Conservation (phyloP, 2,888 invertebrate genomes). For the Microctonus aethiopoides region DNA sequence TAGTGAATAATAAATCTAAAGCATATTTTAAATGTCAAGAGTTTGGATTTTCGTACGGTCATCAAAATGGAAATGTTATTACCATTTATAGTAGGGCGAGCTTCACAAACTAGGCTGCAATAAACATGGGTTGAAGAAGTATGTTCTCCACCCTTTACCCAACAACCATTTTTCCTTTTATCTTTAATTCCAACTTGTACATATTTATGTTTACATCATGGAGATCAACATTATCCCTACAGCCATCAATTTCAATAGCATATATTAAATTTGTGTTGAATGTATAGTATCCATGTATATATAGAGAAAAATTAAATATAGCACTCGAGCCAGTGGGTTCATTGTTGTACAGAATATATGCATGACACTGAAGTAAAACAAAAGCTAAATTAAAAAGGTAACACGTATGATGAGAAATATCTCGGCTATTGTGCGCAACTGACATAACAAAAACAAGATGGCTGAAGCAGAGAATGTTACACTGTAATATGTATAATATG, state of each 20-base stretch:
- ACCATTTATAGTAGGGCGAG: slow-evolving; percentile 44
- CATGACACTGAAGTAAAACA: not conserved
- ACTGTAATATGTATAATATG: too few species aligned
- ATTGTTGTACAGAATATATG: slow-evolving; percentile 15
- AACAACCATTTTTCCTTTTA: not conserved
- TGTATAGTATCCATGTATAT: too few species aligned
- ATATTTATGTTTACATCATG: not conserved
- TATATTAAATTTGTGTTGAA: not conserved
- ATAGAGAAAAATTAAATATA: slow-evolving; percentile 2
- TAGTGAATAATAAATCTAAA: not conserved
- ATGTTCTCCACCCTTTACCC: not conserved
- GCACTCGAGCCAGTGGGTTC: slow-evolving; percentile 4
- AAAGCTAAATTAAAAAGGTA: slow-evolving; percentile 8
- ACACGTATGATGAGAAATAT: not conserved
- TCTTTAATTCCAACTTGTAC: too few species aligned
- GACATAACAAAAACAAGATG: not conserved
- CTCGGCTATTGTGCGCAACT: not conserved
- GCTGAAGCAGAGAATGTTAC: not conserved
- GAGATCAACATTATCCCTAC: slow-evolving; percentile 26
- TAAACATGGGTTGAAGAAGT: not conserved
- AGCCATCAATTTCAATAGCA: slow-evolving; percentile 32
- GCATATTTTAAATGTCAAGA: slow-evolving; percentile 32
- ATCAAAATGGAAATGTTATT: slow-evolving; percentile 42
- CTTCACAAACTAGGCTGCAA: slow-evolving; percentile 42
- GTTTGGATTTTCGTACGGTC: slow-evolving; percentile 18